Percentiles rank a stretch among this genome's conserved stretches.
Conservation (phyloP, 2,113 vertebrate genomes). For the Progne subis region DNA sequence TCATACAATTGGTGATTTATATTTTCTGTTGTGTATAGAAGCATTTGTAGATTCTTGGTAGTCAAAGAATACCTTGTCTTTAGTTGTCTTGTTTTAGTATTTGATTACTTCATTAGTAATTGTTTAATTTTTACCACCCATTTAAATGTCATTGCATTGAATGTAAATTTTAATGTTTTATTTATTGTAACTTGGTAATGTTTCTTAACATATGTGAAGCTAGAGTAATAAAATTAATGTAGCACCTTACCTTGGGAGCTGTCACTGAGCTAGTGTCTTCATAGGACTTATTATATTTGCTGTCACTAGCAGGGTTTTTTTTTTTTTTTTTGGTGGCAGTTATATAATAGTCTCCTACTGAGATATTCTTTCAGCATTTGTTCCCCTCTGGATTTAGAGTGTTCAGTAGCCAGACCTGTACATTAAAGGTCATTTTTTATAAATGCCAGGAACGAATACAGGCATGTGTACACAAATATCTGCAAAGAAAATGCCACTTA, state of each 20-base stretch:
- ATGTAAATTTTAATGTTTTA: slow-evolving; percentile 10
- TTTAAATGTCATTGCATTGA: slow-evolving; percentile 13
- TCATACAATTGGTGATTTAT: accelerated
- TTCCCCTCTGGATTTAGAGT: not conserved
- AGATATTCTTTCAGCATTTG: not conserved
- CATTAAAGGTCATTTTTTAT: slow-evolving; percentile 51
- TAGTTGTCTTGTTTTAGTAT: not conserved
- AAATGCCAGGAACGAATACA: not conserved
- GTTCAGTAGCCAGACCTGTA: not conserved
- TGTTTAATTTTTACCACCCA: not conserved
- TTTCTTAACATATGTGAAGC: not conserved
- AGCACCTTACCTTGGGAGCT: slow-evolving; percentile 30
- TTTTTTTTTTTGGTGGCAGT: not conserved
- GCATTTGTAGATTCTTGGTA: not conserved
- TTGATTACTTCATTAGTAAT: slow-evolving; percentile 28
- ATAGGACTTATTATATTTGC: not conserved
- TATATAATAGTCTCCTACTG: not conserved
- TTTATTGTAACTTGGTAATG: slow-evolving; percentile 17
- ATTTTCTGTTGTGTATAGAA: not conserved
- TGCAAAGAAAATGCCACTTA: slow-evolving; percentile 34
- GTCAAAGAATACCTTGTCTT: not conserved
- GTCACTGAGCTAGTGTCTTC: not conserved
- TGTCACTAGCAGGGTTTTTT: not conserved
- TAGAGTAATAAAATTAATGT: slow-evolving; percentile 37
- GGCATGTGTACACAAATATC: not conserved